phyloP scores from a whole-genome alignment of 2,888 invertebrate genomes.

The Macaria notata region DNA sequence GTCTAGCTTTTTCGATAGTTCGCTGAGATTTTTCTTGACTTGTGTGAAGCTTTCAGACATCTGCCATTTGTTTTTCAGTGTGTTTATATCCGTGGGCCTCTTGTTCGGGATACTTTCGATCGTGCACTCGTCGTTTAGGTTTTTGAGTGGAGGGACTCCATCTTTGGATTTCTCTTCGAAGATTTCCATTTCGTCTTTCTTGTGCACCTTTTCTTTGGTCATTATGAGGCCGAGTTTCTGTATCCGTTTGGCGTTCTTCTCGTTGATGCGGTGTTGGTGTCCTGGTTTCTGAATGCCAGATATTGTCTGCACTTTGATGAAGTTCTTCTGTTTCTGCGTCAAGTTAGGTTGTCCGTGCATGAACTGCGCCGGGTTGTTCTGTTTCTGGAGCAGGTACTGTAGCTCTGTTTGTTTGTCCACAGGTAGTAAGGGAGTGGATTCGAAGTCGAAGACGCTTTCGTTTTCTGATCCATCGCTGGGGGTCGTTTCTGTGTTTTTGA shows the following conservation, averaged over 20 bases:
- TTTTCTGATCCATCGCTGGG: conserved; percentile 61
- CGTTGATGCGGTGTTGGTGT: conserved; percentile 63
- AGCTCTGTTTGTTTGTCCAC: conserved; percentile 76
- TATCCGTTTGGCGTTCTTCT: conserved; percentile 71
- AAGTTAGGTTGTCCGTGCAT: conserved; percentile 59
- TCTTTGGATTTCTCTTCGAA: conserved; percentile 59
- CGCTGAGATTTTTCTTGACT: conserved; percentile 76
- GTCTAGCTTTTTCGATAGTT: conserved; percentile 70
- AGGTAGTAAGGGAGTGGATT: conserved; percentile 50
- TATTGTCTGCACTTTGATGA: conserved; percentile 61
- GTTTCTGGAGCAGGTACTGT: conserved; percentile 73
- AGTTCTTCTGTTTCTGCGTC: conserved; percentile 65
- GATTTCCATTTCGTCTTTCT: conserved; percentile 45
- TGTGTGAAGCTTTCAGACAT: conserved; percentile 77
- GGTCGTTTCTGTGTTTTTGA: conserved; percentile 44
- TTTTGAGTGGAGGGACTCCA: conserved; percentile 53
- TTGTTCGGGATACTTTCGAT: conserved; percentile 80
- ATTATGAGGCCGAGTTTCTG: conserved; percentile 69
- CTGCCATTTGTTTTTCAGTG: conserved; percentile 78
- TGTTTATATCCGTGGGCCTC: conserved; percentile 70
- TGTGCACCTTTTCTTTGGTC: conserved; percentile 53
- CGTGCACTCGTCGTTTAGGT: conserved; percentile 83
- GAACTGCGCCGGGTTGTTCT: conserved; percentile 76
- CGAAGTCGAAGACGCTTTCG: conserved; percentile 56
- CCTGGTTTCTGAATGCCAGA: conserved; percentile 64